Evolutionary conservation across 2,113 vertebrate genomes (phyloP).

Genomic region (Sinocyclocheilus grahami): DNA sequence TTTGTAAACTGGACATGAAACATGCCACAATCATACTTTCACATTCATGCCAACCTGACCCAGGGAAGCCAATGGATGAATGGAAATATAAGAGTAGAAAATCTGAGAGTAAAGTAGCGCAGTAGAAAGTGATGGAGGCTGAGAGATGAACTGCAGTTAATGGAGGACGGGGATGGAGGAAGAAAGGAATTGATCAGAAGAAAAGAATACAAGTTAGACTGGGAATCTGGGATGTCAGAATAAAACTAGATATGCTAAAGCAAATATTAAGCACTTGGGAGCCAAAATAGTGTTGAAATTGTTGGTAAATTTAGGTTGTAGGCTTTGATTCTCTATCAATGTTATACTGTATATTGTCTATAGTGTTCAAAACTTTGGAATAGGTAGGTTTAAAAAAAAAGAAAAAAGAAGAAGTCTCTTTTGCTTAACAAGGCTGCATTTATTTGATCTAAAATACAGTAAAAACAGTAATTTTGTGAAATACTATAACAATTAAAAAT

Average conservation of each 20-base stretch:
- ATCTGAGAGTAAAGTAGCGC: background rate
- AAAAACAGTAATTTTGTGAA: background rate
- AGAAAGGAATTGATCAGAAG: slow-evolving; percentile 34
- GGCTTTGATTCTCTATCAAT: background rate
- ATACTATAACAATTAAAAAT: background rate
- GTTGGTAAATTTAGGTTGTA: background rate
- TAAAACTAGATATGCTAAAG: background rate
- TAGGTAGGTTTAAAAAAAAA: too few species aligned
- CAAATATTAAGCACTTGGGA: background rate
- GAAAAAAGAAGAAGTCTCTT: background rate
- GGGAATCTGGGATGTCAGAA: background rate
- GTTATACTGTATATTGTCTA: background rate
- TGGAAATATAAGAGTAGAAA: background rate
- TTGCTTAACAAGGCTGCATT: background rate
- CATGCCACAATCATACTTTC: slow-evolving; percentile 50
- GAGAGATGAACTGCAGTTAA: slow-evolving; percentile 9
- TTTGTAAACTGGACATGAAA: slow-evolving; percentile 49
- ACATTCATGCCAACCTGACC: slow-evolving; percentile 36
- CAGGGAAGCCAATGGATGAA: background rate
- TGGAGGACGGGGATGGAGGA: background rate
- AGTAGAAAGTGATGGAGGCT: background rate
- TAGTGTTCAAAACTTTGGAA: background rate
- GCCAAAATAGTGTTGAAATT: background rate
- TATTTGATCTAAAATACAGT: background rate
- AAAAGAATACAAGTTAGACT: slow-evolving; percentile 21